These are phyloP conservation scores for Aotus griseimembra DNA, from an alignment of 2,797 vertebrate genomes.

Conservation along the genomic window DNA sequence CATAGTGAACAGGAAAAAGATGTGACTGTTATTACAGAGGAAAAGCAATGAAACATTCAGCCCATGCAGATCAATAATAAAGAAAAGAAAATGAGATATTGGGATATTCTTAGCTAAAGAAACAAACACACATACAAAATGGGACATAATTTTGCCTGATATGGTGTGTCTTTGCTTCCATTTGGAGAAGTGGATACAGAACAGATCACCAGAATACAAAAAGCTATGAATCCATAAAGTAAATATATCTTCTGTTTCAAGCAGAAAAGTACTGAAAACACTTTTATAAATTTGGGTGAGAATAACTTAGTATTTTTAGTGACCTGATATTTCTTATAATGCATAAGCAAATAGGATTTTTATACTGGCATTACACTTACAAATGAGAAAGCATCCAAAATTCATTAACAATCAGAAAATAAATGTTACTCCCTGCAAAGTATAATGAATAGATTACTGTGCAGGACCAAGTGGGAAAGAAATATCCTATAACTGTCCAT, in stretches of 20 bases:
- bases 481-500: neutral
- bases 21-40: conserved; percentile 52
- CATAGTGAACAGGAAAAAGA: conserved; percentile 70
- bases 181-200: neutral
- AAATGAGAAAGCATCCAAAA: conserved; percentile 47
- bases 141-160: neutral
- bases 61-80: conserved; percentile 22
- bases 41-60: conserved; percentile 53
- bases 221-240: conserved; percentile 44
- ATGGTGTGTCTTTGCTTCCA: neutral
- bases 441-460: conserved; percentile 63
- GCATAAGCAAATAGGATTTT: conserved; percentile 56
- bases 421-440: conserved; percentile 59
- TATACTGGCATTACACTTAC: conserved; percentile 47
- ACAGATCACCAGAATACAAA: neutral
- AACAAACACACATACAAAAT: conserved; percentile 43
- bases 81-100: conserved; percentile 55
- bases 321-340: conserved; percentile 32
- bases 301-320: neutral
- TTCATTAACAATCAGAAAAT: conserved; percentile 24
- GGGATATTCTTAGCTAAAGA: conserved; percentile 4
- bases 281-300: conserved; percentile 43
- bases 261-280: neutral
- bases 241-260: conserved; percentile 17
- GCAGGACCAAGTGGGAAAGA: conserved; percentile 26